Conservation (phyloP, 2,113 vertebrate species). For the Boulengeromyrus knoepffleri region DNA sequence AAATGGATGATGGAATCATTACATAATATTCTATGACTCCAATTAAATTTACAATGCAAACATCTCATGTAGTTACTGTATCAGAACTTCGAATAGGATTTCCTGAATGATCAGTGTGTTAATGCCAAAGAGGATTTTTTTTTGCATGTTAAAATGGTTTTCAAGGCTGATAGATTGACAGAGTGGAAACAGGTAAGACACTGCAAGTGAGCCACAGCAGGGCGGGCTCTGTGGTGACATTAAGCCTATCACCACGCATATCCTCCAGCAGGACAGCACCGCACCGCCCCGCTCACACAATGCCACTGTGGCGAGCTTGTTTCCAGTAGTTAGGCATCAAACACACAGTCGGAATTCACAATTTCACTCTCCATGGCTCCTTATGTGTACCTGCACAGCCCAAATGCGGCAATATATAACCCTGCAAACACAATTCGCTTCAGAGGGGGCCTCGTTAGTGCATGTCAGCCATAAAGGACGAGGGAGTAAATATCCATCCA, state of each 20-base stretch:
- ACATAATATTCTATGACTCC: background rate
- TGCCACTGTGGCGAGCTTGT: background rate
- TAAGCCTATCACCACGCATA: constrained; percentile 52
- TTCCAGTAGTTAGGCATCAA: background rate
- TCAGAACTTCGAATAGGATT: background rate
- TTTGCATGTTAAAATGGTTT: background rate
- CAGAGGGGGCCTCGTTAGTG: background rate
- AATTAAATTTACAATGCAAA: background rate
- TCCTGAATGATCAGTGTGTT: background rate
- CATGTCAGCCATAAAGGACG: background rate
- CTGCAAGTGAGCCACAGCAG: constrained; percentile 44
- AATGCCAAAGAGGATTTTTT: background rate
- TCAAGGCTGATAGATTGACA: constrained; percentile 48
- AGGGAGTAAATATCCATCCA: background rate
- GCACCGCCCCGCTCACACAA: background rate
- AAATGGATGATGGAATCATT: background rate
- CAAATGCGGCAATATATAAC: background rate
- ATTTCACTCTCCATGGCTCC: background rate
- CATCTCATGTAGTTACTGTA: background rate
- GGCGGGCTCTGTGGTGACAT: constrained; percentile 34
- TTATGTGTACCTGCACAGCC: background rate
- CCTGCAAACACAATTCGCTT: background rate
- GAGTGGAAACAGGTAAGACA: constrained; percentile 50
- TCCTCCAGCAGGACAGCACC: constrained; percentile 14
- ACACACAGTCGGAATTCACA: background rate